Evolutionary conservation across 2,797 vertebrate species (phyloP).

Genomic region (Pseudomugil tenellus): DNA sequence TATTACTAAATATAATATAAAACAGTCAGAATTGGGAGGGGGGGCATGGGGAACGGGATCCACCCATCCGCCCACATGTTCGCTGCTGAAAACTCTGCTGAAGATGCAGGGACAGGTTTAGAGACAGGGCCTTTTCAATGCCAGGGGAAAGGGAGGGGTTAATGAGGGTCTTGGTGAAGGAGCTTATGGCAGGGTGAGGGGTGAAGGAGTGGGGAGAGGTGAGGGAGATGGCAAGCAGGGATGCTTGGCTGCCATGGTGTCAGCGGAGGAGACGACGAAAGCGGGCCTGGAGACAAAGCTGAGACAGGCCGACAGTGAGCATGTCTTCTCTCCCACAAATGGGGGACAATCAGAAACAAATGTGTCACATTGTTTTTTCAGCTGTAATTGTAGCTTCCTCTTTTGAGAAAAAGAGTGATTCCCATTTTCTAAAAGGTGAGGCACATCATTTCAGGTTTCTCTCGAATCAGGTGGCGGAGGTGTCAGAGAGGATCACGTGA

Average conservation of each 20-base stretch:
- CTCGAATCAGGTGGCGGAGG: slow-evolving; percentile 41
- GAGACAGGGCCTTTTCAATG: slow-evolving; percentile 82
- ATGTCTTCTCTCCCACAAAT: slow-evolving; percentile 59
- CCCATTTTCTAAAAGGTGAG: slow-evolving; percentile 58
- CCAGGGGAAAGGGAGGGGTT: slow-evolving; percentile 73
- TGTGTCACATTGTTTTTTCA: slow-evolving; percentile 66
- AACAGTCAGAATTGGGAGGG: slow-evolving; percentile 62
- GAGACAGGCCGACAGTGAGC: slow-evolving; percentile 64
- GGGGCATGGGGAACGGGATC: slow-evolving; percentile 62
- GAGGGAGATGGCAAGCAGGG: slow-evolving; percentile 38
- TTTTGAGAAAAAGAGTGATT: slow-evolving; percentile 53
- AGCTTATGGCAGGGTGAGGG: slow-evolving; percentile 74
- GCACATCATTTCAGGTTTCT: slow-evolving; percentile 58
- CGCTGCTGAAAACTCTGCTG: slow-evolving; percentile 70
- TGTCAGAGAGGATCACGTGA: slow-evolving; percentile 51
- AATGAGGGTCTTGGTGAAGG: slow-evolving; percentile 79
- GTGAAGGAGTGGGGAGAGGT: slow-evolving; percentile 48
- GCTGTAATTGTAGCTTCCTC: slow-evolving; percentile 63
- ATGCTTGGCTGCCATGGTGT: slow-evolving; percentile 63
- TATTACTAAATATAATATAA: slow-evolving; percentile 86
- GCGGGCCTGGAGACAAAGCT: slow-evolving; percentile 70
- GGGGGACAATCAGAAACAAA: slow-evolving; percentile 73
- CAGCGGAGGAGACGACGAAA: slow-evolving; percentile 59
- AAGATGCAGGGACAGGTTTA: slow-evolving; percentile 76
- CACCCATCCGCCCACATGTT: slow-evolving; percentile 78